phyloP scores from a whole-genome alignment of 2,888 invertebrate species.

The Metallyticus violacea region DNA sequence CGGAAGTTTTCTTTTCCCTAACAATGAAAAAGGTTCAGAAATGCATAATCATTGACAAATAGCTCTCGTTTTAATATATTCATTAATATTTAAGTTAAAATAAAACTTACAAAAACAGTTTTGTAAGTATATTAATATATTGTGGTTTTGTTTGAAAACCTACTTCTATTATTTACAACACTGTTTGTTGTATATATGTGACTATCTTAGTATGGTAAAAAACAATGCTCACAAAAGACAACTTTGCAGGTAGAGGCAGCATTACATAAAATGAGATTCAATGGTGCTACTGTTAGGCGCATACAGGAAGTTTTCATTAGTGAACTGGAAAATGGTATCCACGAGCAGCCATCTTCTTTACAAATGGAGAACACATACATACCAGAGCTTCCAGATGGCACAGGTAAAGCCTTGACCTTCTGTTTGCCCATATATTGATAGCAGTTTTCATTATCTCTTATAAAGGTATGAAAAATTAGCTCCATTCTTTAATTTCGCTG shows the following conservation, averaged over 20 bases:
- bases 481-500: too few species aligned
- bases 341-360: conserved; percentile 60
- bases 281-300: conserved; percentile 49
- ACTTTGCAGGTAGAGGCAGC: conserved; percentile 38
- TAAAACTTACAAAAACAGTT: too few species aligned
- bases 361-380: conserved; percentile 78
- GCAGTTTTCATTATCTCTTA: too few species aligned
- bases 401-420: conserved; percentile 49
- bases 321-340: conserved; percentile 63
- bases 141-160: too few species aligned
- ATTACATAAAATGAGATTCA: conserved; percentile 43
- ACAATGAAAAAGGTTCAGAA: too few species aligned
- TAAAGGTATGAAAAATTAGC: too few species aligned
- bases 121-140: neutral
- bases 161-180: neutral
- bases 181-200: neutral
- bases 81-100: too few species aligned
- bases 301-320: conserved; percentile 58
- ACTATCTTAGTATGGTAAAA: neutral
- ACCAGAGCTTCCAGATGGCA: conserved; percentile 68
- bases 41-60: too few species aligned
- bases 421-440: too few species aligned
- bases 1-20: too few species aligned
- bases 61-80: too few species aligned
- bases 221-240: neutral